Conservation (phyloP, 2,888 invertebrate genomes). For the Drosophila suboccidentalis region DNA sequence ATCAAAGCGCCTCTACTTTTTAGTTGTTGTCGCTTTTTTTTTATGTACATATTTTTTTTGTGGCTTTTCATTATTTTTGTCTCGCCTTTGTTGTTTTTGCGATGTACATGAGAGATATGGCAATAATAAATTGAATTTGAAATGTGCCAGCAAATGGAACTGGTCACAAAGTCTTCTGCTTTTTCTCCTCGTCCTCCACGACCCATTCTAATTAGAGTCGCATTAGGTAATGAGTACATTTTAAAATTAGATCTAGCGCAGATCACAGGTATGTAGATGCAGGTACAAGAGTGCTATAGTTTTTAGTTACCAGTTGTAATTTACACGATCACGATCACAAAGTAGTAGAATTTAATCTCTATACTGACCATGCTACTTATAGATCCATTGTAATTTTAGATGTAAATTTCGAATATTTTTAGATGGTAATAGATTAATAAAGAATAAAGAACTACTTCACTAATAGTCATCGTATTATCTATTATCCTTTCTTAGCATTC, state of each 20-base stretch:
- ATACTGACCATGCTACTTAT: neutral
- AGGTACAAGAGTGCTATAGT: neutral
- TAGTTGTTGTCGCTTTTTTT: constrained; percentile 6
- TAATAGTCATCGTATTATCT: neutral
- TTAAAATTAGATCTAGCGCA: constrained; percentile 5
- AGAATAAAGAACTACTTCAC: neutral
- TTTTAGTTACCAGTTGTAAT: neutral
- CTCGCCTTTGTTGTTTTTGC: constrained; percentile 28
- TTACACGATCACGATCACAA: neutral
- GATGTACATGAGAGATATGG: constrained; percentile 42
- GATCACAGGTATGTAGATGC: neutral
- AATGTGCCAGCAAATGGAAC: constrained; percentile 18
- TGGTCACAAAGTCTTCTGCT: neutral
- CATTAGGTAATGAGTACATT: constrained; percentile 20
- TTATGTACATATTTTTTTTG: constrained; percentile 17
- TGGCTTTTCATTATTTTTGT: constrained; percentile 18
- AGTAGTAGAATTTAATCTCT: neutral
- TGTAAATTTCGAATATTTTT: neutral
- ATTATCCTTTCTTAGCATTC: neutral
- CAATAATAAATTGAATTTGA: constrained; percentile 18
- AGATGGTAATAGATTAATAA: neutral
- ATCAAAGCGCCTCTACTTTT: constrained; percentile 63
- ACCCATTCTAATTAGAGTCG: constrained; percentile 22
- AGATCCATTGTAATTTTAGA: neutral
- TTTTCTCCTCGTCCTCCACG: neutral